Evolutionary conservation across 2,113 vertebrate species (phyloP), one percentile per base, ranked within the genome.

Genomic region (Hemichromis elongatus): DNA sequence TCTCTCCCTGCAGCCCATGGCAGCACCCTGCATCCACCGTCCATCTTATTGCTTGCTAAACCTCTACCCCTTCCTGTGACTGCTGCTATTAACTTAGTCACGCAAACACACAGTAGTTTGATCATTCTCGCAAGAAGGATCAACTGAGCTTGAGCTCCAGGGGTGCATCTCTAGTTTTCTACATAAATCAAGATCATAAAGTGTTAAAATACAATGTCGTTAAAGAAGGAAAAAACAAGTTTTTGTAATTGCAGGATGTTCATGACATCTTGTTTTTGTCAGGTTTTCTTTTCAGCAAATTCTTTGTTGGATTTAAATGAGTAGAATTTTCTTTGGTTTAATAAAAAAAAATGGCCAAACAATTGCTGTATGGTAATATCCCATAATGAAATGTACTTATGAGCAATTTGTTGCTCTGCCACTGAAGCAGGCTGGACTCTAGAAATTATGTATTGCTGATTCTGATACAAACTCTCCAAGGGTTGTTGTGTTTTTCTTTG

Each of bases 1-100:
- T 56, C 50, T 66, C 75, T 56, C 52, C 33, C 59, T 3, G 28
- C 59, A 63, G 83, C 77, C 56, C 2, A 14, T 80, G 61, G 80
- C 80, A 77, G 59, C n/a, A 2, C 78, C 87, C 37, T n/a, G 80
- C 75, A 70, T 80, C 79, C 8, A 7, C 75, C 16, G 53, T 82
- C 86, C 77, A 53, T 90, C 83, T 87, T 87, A 79, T 81, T 87
- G 73, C 85, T 87, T 18, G 16, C 90, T 84, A 90, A 81, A 88
- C 84, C 81, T 59, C 61, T 79, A 78, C 80, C 63, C 54, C 75
- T 40, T 83, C 35, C 84, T 82, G 83, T 63, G 85, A 80, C 90
- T 78, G 79, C 86, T 59, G 52, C 79, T 86, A 86, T 94, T 90
- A 89, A 81, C 83, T 80, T 21, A 12, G 89, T 85, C 87, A 82